Evolutionary conservation across 2,888 invertebrate genomes (phyloP), one percentile per base, ranked within the genome.

Genomic region (Orthosia cruda): DNA sequence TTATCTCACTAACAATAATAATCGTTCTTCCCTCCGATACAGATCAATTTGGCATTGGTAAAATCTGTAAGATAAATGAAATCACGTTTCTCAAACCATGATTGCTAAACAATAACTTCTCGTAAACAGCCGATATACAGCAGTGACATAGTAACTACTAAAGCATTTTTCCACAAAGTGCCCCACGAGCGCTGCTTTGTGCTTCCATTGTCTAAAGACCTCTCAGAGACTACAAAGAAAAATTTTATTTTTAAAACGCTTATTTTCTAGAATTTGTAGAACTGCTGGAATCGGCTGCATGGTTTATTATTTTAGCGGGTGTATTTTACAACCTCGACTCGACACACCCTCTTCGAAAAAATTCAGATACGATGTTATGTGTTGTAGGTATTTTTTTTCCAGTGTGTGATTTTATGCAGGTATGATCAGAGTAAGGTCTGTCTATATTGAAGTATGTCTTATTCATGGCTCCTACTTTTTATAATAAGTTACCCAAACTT

Each of bases 241-340:
- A 87, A 90, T 89, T 90, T 91, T 91, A 90, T 91, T 92, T 92
- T 91, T 89, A 88, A 91, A 91, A 85, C 76, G 87, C 88, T 80
- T 81, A 76, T 70, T 75, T 50, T 70, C 49, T 4, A 12, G 55
- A 73, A 13, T 72, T 62, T 67, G 49, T 74, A 68, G n/a, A 73
- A 23, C 7, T 55, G 5, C 85, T 89, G 64, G 89, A 89, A 84
- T 16, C 12, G 83, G 12, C 49, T 7, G 15, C 7, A 32, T n/a
- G 0, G 47, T 65, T 58, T 49, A 16, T 57, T 49, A 13, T 2
- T 63, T 57, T 40, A 49, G 11, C 15, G 20, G 5, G 9, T 64
- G 55, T 47, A 23, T n/a, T 40, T n/a, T 26, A 63, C 13, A 52
- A 18, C 63, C 50, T 16, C 11, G 20, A 61, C 15, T 61, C 20